Evolutionary conservation across 2,113 vertebrate genomes (phyloP), one percentile per base, ranked within the genome.

Genomic region (Sialia sialis): DNA sequence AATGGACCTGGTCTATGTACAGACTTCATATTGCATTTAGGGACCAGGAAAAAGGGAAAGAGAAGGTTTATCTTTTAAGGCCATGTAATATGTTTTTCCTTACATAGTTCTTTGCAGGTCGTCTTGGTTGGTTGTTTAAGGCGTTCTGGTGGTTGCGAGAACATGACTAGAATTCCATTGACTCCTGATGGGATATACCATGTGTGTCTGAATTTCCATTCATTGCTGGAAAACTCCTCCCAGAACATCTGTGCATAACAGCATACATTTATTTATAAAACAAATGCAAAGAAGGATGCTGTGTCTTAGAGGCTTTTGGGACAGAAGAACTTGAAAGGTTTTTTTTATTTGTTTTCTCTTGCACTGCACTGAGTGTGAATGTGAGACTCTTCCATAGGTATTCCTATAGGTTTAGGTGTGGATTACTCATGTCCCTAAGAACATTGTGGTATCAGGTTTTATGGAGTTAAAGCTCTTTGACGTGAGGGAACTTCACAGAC

Each of bases 11-110:
- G 13, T 93, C 79, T 69, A 4, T 36, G 10, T 67, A 74, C 52
- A 74, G 84, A 58, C 76, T 58, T 81, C 55, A 29, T 5, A n/a
- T 75, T 78, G 23, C 15, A 6, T 74, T 79, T 75, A 85, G 64
- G 87, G 87, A 90, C 93, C 80, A 96, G 94, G 95, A 74, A 67
- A 92, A 82, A 86, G 91, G 63, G 74, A 87, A 70, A 80, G 85
- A 68, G 59, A 78, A 84, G 55, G 39, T 80, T 81, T 73, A 21
- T 89, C 73, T 74, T 74, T 90, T 36, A 62, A 78, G 56, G 60
- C 77, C 67, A n/a, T 88, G 74, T 74, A 55, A 23, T 36, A 16
- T 52, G 52, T n/a, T 43, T 74, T 86, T 79, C 78, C 56, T 95
- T 73, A n/a, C 13, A 4, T 78, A 87, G 38, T 90, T 95, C 14